phyloP scores from a whole-genome alignment of 2,113 vertebrate genomes.

The Aspiorhynchus laticeps region DNA sequence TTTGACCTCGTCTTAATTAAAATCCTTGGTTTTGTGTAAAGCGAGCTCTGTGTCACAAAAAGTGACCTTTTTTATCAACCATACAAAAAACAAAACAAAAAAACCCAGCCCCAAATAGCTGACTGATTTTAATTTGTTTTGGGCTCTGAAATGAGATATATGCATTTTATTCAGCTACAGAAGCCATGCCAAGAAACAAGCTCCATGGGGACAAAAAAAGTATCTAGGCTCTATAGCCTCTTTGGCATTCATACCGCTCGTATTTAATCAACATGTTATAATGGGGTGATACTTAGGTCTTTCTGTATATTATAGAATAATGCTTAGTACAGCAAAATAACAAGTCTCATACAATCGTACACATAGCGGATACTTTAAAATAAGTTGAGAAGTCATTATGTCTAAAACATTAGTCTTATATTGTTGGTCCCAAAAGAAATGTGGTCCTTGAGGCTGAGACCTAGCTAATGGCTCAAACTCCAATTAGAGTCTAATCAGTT shows the following conservation, averaged over 20 bases:
- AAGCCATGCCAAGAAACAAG: slow-evolving; percentile 10
- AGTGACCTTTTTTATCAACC: background rate
- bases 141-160: background rate
- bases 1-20: slow-evolving; percentile 61
- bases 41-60: background rate
- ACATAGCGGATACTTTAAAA: background rate
- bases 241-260: background rate
- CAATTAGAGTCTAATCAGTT: slow-evolving; percentile 54
- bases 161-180: background rate
- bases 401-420: background rate
- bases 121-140: background rate
- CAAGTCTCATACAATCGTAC: background rate
- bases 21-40: slow-evolving; percentile 1
- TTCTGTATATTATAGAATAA: background rate
- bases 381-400: background rate
- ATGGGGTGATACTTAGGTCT: background rate
- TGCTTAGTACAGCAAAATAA: slow-evolving; percentile 6
- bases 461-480: background rate
- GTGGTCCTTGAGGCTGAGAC: background rate
- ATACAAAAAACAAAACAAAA: background rate
- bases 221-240: too few relatives aligned
- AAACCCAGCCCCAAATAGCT: background rate
- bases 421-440: background rate
- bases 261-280: slow-evolving; percentile 7
- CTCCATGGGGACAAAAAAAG: background rate